Evolutionary conservation across 2,888 invertebrate species (phyloP).

Genomic region (Ernsta delagoae): DNA sequence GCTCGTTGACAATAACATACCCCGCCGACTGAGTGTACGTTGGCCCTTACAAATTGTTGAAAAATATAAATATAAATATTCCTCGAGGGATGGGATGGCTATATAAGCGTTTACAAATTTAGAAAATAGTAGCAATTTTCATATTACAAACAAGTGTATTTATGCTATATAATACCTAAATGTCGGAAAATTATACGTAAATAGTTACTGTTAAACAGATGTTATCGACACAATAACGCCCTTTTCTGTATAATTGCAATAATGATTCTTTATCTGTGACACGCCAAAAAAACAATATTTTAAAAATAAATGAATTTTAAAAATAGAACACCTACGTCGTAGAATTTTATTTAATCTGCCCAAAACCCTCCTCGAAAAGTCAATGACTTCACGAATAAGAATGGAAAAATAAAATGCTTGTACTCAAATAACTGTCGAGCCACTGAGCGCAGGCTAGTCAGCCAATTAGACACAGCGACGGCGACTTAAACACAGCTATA

Average conservation of each 20-base stretch:
- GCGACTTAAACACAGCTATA: constrained; percentile 49
- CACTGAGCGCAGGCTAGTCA: constrained; percentile 29
- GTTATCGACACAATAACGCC: too few species aligned
- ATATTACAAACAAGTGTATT: too few species aligned
- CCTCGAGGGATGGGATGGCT: not conserved
- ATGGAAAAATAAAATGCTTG: constrained; percentile 27
- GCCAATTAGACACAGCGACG: constrained; percentile 41
- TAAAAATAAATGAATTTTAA: not conserved
- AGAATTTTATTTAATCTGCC: not conserved
- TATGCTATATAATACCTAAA: too few species aligned
- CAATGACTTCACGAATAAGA: constrained; percentile 20
- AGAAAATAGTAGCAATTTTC: too few species aligned
- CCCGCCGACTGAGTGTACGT: not conserved
- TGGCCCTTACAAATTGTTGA: not conserved
- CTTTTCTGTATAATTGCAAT: too few species aligned
- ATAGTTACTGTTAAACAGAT: too few species aligned
- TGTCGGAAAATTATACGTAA: too few species aligned
- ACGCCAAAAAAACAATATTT: too few species aligned
- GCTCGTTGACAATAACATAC: constrained; percentile 41
- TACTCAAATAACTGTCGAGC: constrained; percentile 35
- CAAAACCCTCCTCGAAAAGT: not conserved
- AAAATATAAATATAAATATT: not conserved
- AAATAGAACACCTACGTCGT: not conserved
- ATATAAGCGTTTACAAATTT: too few species aligned
- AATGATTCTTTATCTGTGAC: too few species aligned